Evolutionary conservation across 2,113 vertebrate genomes (phyloP).

Genomic region (Pseudois nayaur): DNA sequence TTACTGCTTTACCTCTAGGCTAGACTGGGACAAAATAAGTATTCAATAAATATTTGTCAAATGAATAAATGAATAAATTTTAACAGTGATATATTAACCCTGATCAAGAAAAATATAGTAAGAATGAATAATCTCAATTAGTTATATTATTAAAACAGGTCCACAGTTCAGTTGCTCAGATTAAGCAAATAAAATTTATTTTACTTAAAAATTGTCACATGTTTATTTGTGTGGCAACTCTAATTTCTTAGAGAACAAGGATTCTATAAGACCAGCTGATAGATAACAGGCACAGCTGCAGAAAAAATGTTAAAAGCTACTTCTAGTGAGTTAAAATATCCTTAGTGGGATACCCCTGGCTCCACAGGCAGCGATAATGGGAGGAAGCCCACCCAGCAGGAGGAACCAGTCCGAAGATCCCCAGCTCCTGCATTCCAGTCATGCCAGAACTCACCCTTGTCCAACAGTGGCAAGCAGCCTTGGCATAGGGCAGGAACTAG

Average conservation of each 20-base stretch:
- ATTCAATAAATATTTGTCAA: not conserved
- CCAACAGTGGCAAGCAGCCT: not conserved
- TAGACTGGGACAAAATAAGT: constrained; percentile 1
- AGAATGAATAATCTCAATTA: constrained; percentile 22
- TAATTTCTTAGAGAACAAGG: not conserved
- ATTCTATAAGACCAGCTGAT: not conserved
- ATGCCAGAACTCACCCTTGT: not conserved
- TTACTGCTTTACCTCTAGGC: not conserved
- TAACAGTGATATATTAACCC: not conserved
- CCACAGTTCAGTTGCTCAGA: not conserved
- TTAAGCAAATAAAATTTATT: not conserved
- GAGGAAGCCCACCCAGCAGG: not conserved
- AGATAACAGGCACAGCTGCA: not conserved
- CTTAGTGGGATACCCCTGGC: not conserved
- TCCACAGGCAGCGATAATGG: not conserved
- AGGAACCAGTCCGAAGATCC: not conserved
- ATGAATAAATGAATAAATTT: constrained; percentile 19
- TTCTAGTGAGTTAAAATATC: not conserved
- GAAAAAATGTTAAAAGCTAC: not conserved
- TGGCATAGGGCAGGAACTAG: not conserved
- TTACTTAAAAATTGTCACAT: not conserved
- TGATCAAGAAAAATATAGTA: not conserved
- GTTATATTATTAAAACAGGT: not conserved
- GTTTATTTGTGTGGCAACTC: not conserved
- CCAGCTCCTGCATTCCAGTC: not conserved